Percentiles rank a stretch among this genome's conserved stretches.
phyloP scores from a whole-genome alignment of 2,888 invertebrate genomes.

The Lutraria lutraria region DNA sequence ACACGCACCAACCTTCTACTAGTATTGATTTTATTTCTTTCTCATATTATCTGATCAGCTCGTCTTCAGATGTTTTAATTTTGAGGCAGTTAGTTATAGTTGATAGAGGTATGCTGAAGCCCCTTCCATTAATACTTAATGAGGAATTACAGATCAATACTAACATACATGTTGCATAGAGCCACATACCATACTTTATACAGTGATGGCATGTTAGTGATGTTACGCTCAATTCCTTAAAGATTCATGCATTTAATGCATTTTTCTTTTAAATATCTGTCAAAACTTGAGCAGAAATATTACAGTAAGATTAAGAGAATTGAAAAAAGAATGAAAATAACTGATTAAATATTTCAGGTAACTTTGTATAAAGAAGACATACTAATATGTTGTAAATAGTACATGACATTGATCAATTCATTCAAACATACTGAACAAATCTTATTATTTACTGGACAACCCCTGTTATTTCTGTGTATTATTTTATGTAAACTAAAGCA shows the following conservation, averaged over 20 bases:
- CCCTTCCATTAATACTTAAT: constrained; percentile 18
- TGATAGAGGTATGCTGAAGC: neutral
- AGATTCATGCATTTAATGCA: neutral
- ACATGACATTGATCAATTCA: too few species aligned
- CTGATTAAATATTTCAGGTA: neutral
- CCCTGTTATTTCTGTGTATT: too few species aligned
- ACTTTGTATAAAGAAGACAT: neutral
- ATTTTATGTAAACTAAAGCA: too few species aligned
- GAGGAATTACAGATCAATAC: neutral
- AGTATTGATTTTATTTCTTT: constrained; percentile 13
- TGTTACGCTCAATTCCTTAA: neutral
- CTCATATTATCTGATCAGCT: neutral
- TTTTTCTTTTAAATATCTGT: neutral
- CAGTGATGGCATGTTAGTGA: constrained; percentile 9
- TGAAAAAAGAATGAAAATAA: constrained; percentile 1
- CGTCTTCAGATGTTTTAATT: constrained; percentile 16
- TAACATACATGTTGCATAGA: neutral
- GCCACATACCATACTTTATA: neutral
- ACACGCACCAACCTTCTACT: neutral
- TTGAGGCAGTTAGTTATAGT: neutral
- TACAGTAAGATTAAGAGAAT: neutral
- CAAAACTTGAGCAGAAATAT: neutral
- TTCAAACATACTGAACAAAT: too few species aligned
- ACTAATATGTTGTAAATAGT: too few species aligned
- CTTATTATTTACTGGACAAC: too few species aligned